Percentiles rank a stretch among this genome's conserved stretches.
Conservation (phyloP, 2,113 vertebrate species). For the Gnathonemus echidnorhynchus region DNA sequence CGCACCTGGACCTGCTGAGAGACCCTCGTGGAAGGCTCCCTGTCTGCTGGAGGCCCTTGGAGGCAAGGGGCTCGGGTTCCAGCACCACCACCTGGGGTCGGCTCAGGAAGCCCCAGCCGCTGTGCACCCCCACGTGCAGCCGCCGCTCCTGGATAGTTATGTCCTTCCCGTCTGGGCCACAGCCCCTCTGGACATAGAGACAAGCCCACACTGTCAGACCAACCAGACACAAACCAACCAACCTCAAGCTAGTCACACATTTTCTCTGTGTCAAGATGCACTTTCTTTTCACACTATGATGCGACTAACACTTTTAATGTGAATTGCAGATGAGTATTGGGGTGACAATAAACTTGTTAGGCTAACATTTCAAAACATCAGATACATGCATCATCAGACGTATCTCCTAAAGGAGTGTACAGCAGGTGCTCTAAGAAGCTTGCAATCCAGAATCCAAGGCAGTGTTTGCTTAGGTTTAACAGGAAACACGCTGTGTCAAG, state of each 20-base stretch:
- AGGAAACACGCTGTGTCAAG: neutral
- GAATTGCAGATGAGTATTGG: neutral
- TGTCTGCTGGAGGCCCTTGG: slow-evolving; percentile 31
- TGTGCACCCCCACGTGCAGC: slow-evolving; percentile 80
- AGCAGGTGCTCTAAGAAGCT: neutral
- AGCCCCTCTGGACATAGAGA: slow-evolving; percentile 48
- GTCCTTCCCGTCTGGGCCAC: neutral
- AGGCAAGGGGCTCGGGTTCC: slow-evolving; percentile 45
- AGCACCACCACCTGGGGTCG: slow-evolving; percentile 78
- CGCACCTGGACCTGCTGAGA: slow-evolving; percentile 56
- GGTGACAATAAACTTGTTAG: neutral
- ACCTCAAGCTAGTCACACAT: slow-evolving; percentile 22
- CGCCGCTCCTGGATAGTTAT: slow-evolving; percentile 78
- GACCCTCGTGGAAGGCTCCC: slow-evolving; percentile 9
- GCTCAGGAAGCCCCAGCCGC: slow-evolving; percentile 76
- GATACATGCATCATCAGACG: slow-evolving; percentile 7
- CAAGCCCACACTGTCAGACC: neutral
- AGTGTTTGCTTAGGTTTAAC: neutral
- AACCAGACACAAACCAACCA: neutral
- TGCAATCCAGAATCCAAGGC: neutral
- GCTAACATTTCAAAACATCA: neutral
- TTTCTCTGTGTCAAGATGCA: neutral
- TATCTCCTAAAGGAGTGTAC: slow-evolving; percentile 2
- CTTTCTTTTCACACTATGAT: neutral
- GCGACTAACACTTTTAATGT: neutral